A percentile compares a stretch with the other conserved stretches of the same genome.
Evolutionary conservation across 2,113 vertebrate species (phyloP).

Genomic region (Eudyptes chrysolophus): DNA sequence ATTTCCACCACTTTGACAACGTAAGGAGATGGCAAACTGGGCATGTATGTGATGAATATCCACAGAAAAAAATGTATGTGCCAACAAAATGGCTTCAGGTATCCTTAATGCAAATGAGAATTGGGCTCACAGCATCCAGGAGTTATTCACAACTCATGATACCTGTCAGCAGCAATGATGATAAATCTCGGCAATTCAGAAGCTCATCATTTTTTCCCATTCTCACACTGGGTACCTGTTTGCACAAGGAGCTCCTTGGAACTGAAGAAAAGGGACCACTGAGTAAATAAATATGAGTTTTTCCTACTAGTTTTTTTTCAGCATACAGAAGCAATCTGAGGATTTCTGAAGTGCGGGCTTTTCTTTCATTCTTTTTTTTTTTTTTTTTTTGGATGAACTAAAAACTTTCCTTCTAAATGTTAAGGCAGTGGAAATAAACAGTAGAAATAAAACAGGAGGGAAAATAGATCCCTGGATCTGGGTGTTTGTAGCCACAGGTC

Average conservation of each 20-base stretch:
- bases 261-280: neutral
- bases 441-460: neutral
- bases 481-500: neutral
- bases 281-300: neutral
- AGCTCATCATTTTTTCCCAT: neutral
- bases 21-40: neutral
- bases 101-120: neutral
- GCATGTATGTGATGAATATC: neutral
- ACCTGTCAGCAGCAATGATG: neutral
- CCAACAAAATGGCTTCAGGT: neutral
- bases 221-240: neutral
- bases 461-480: neutral
- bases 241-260: neutral
- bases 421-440: neutral
- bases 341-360: neutral
- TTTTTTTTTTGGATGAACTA: neutral
- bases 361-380: neutral
- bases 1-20: neutral
- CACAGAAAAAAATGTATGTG: neutral
- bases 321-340: neutral
- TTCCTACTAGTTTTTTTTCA: neutral
- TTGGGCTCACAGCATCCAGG: neutral
- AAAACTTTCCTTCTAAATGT: neutral
- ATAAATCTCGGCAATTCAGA: neutral
- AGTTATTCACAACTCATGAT: neutral